Evolutionary conservation across 2,888 invertebrate genomes (phyloP), one percentile per base, ranked within the genome.

Genomic region (Trachelus stipa): DNA sequence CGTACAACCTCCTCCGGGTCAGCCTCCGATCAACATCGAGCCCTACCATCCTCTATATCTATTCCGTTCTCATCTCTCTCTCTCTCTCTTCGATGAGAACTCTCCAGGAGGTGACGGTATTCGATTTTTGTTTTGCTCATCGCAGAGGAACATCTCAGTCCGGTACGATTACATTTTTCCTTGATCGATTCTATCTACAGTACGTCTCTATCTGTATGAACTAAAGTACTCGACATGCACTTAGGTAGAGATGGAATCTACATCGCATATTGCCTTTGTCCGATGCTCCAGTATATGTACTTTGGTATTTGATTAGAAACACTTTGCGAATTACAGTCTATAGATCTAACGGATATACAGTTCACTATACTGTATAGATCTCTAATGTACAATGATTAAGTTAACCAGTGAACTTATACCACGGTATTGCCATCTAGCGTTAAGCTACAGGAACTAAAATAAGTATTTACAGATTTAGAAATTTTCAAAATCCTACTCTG

Each of bases 1-100:
- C 23, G 56, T 23, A 56, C 56, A 23, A 9, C 23, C 56, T 56
- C 23, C 56, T 56, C 9, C 23, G 73, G 83, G 83, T 82, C 83
- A 83, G 80, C 77, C 71, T 83, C 83, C 85, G 85, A 87, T 87
- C 88, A 87, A 87, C 84, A 87, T 85, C 84, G 88, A 86, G 85
- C 87, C 80, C 83, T 82, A 82, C 83, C 81, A 71, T 34, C 23
- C 31, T 71, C 81, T 83, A 81, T 79, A 83, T 83, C 84, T 81
- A 82, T 83, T 80, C 76, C 80, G 73, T 80, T 73, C 73, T 77
- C 71, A 79, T 77, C 76, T 56, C 23, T 69, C 69, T n/a, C 69
- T 68, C 79, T 78, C 76, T 40, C 40, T 69, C n/a, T n/a, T 11
- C 69, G 31, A 33, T 15, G 30, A 69, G 15, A 12, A 31, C 30